Evolutionary conservation across 2,888 invertebrate species (phyloP).

Genomic region (Phasia obesa): DNA sequence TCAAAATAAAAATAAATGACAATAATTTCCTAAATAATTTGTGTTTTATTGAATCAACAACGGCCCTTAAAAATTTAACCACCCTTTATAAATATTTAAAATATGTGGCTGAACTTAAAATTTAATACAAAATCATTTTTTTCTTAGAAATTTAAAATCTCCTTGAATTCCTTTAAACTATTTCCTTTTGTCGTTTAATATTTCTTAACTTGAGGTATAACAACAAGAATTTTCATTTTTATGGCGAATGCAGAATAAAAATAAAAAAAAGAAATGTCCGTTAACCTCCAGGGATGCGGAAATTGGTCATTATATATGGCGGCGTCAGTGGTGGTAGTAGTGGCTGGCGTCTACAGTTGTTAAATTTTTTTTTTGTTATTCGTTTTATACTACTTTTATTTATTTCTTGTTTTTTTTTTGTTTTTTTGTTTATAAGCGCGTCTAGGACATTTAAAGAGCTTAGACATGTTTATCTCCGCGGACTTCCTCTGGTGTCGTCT

Average conservation of each 20-base stretch:
- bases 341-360: slow-evolving; percentile 38
- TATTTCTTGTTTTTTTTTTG: too few species aligned
- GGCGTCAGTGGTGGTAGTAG: slow-evolving; percentile 54
- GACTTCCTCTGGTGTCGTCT: slow-evolving; percentile 30
- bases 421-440: slow-evolving; percentile 5
- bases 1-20: too few species aligned
- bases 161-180: slow-evolving; percentile 10
- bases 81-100: too few species aligned
- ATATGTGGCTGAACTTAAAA: too few species aligned
- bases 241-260: slow-evolving; percentile 1
- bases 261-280: slow-evolving; percentile 55
- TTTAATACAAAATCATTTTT: neutral
- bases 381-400: slow-evolving; percentile 11
- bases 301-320: slow-evolving; percentile 78
- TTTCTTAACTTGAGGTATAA: neutral
- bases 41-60: too few species aligned
- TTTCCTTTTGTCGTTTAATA: neutral
- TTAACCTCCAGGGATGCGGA: slow-evolving; percentile 73
- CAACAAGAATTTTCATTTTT: slow-evolving; percentile 25
- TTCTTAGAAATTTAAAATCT: neutral
- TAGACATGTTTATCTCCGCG: slow-evolving; percentile 47
- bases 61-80: too few species aligned
- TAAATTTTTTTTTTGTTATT: neutral
- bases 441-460: slow-evolving; percentile 56
- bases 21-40: too few species aligned